Conservation (phyloP, 2,113 vertebrate genomes). For the Charina bottae region DNA sequence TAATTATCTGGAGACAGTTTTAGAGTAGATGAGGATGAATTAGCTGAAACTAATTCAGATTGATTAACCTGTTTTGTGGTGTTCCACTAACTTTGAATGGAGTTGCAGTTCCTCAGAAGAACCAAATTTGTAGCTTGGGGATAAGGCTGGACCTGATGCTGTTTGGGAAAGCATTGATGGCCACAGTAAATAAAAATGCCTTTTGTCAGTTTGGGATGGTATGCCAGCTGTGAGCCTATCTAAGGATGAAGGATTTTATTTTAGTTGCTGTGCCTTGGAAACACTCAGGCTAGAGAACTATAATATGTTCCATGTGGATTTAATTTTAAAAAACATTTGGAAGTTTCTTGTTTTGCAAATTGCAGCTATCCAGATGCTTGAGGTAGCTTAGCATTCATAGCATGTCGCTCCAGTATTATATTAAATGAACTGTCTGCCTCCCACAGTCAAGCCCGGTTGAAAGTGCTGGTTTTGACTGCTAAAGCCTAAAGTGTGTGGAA, state of each 20-base stretch:
- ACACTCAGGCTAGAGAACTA: background rate
- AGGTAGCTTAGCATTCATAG: background rate
- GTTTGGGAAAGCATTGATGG: background rate
- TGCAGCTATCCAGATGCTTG: background rate
- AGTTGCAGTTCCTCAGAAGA: background rate
- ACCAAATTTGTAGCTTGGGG: background rate
- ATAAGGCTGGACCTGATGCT: background rate
- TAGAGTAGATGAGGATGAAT: background rate
- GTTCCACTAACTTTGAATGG: background rate
- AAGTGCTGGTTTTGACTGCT: background rate
- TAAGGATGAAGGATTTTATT: background rate
- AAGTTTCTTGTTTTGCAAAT: background rate
- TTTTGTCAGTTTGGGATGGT: background rate
- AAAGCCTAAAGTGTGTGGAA: background rate
- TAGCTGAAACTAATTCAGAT: background rate
- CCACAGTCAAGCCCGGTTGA: background rate
- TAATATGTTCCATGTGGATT: background rate
- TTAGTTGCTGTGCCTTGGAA: background rate
- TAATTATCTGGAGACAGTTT: background rate
- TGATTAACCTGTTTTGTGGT: background rate
- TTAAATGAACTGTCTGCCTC: background rate
- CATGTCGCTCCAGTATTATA: background rate
- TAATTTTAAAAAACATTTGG: background rate
- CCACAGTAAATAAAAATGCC: background rate
- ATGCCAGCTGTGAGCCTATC: background rate